Conservation (phyloP, 35 echinoderm and acorn worm genomes). For the Anneissia japonica region DNA sequence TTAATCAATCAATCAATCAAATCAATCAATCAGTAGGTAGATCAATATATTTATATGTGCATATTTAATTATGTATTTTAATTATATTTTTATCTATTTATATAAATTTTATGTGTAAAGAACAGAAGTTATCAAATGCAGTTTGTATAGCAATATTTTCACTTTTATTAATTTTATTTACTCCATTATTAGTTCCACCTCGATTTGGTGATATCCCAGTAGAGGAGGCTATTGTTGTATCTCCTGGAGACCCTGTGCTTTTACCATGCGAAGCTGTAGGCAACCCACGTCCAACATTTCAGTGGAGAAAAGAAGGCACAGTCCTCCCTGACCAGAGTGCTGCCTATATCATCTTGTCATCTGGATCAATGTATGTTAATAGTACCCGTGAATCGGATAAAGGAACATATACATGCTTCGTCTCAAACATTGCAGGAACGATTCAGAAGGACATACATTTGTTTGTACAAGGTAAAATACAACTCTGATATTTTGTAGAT, state of each 20-base stretch:
- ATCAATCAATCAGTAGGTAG: too few species aligned
- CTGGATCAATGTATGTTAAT: slow-evolving; percentile 65
- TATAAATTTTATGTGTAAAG: too few species aligned
- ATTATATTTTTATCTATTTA: too few species aligned
- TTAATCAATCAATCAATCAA: too few species aligned
- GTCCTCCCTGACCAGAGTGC: slow-evolving; percentile 16
- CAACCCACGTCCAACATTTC: slow-evolving; percentile 55
- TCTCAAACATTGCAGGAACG: slow-evolving; percentile 44
- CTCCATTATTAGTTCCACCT: background rate
- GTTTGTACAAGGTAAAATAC: background rate
- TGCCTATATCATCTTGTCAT: slow-evolving; percentile 16
- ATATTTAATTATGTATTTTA: too few species aligned
- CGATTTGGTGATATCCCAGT: background rate
- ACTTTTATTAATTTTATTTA: too few species aligned
- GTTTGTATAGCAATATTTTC: too few species aligned
- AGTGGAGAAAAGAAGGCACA: slow-evolving; percentile 65
- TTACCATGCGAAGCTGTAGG: slow-evolving; percentile 60
- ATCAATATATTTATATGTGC: too few species aligned
- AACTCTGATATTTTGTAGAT: too few species aligned
- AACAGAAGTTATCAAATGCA: too few species aligned
- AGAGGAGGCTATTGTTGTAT: slow-evolving; percentile 22
- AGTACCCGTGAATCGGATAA: slow-evolving; percentile 67
- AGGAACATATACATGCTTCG: slow-evolving; percentile 67
- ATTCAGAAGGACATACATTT: background rate
- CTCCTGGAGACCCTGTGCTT: slow-evolving; percentile 36